phyloP scores from a whole-genome alignment of 2,113 vertebrate genomes.

The Lonchura striata region DNA sequence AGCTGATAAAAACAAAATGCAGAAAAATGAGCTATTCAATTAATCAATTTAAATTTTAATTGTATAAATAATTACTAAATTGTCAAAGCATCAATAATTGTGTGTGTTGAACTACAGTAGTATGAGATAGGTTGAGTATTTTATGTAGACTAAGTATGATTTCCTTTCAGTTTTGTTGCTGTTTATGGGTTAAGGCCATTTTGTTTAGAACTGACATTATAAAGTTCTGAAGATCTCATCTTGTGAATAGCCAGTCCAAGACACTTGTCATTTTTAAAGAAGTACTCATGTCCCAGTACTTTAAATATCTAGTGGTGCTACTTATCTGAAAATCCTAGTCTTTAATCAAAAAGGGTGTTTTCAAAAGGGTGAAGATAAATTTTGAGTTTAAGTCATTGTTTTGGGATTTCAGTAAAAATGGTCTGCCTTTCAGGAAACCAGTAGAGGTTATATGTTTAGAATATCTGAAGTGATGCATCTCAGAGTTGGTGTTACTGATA shows the following conservation, averaged over 20 bases:
- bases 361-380: background rate
- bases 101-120: background rate
- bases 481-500: background rate
- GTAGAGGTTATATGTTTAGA: background rate
- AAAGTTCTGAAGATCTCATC: background rate
- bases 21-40: conserved; percentile 27
- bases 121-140: background rate
- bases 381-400: background rate
- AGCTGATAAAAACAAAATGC: background rate
- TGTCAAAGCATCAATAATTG: conserved; percentile 33
- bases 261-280: background rate
- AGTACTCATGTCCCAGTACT: background rate
- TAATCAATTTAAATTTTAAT: conserved; percentile 35
- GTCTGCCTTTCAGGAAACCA: background rate
- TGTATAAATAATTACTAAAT: background rate
- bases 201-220: background rate
- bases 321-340: background rate
- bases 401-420: background rate
- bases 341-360: background rate
- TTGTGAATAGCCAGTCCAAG: background rate
- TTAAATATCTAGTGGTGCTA: background rate
- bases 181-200: background rate
- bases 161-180: background rate
- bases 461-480: background rate
- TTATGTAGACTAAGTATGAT: background rate